phyloP scores from a whole-genome alignment of 1,140 invertebrate genomes.

The Ostrea edulis region DNA sequence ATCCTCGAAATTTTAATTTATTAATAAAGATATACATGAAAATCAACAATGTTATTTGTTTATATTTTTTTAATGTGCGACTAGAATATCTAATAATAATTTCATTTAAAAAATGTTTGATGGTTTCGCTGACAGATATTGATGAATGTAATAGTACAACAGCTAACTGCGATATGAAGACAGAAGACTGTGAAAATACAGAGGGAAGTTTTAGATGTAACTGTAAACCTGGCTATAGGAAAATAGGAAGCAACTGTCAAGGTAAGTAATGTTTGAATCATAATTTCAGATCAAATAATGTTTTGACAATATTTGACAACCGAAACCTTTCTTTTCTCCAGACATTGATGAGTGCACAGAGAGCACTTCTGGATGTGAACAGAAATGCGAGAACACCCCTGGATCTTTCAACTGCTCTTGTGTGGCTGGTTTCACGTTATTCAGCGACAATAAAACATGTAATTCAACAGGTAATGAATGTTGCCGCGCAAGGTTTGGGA shows the following conservation, averaged over 20 bases:
- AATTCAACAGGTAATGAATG: slow-evolving; percentile 34
- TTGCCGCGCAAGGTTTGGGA: too few species aligned
- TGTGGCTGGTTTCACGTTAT: slow-evolving; percentile 21
- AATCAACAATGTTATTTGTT: too few species aligned
- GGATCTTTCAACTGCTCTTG: slow-evolving; percentile 40
- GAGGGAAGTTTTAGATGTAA: slow-evolving; percentile 65
- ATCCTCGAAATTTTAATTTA: too few species aligned
- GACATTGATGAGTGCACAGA: slow-evolving; percentile 23
- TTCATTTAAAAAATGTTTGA: background rate
- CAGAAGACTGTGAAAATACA: slow-evolving; percentile 67
- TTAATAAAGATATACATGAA: too few species aligned
- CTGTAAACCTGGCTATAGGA: slow-evolving; percentile 65
- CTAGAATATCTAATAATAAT: too few species aligned
- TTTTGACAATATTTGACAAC: background rate
- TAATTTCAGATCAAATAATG: background rate
- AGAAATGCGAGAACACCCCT: slow-evolving; percentile 7
- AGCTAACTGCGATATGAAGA: slow-evolving; percentile 56
- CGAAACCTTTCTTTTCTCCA: background rate
- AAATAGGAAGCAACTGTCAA: slow-evolving; percentile 36
- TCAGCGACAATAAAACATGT: slow-evolving; percentile 34
- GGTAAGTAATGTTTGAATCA: background rate
- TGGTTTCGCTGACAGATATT: slow-evolving; percentile 71
- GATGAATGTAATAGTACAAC: slow-evolving; percentile 62
- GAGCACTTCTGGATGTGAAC: slow-evolving; percentile 3
- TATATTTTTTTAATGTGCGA: too few species aligned